Conservation (phyloP, 2,888 invertebrate species). For the Drosophila meridiana region DNA sequence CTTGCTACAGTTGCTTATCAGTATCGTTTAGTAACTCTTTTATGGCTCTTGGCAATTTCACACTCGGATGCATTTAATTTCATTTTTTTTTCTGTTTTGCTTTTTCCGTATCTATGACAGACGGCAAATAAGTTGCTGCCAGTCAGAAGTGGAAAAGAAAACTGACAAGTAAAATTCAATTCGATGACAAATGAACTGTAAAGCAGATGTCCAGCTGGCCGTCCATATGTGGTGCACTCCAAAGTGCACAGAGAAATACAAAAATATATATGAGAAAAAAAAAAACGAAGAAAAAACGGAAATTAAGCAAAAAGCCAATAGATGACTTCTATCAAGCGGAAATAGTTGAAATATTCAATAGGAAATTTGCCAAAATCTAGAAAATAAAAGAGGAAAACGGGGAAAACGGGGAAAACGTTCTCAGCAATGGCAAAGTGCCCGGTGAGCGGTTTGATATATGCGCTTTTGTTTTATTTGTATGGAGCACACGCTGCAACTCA, state of each 20-base stretch:
- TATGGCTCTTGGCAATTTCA: conserved; percentile 57
- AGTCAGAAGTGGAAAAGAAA: conserved; percentile 32
- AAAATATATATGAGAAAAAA: conserved; percentile 19
- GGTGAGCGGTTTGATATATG: conserved; percentile 8
- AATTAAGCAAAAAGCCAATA: conserved; percentile 63
- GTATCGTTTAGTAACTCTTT: conserved; percentile 36
- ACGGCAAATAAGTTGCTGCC: conserved; percentile 63
- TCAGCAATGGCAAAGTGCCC: conserved; percentile 1
- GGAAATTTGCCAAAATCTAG: conserved; percentile 48
- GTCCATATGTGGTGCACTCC: conserved; percentile 15
- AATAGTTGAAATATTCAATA: conserved; percentile 66
- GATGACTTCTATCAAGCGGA: conserved; percentile 57
- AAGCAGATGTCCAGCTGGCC: conserved; percentile 68
- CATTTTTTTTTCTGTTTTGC: conserved; percentile 34
- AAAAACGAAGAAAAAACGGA: conserved; percentile 57
- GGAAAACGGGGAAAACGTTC: not conserved
- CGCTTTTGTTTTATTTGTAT: conserved; percentile 30
- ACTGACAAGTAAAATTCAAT: conserved; percentile 65
- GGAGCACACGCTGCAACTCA: conserved; percentile 50
- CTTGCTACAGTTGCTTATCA: conserved; percentile 8
- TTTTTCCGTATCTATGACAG: conserved; percentile 52
- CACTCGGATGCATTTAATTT: conserved; percentile 69
- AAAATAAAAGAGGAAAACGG: conserved; percentile 13
- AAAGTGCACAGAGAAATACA: conserved; percentile 33
- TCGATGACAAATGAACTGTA: conserved; percentile 74